These are phyloP conservation scores for Hyposoter dolosus DNA, from an alignment of 2,888 invertebrate species.

Conservation along the genomic window DNA sequence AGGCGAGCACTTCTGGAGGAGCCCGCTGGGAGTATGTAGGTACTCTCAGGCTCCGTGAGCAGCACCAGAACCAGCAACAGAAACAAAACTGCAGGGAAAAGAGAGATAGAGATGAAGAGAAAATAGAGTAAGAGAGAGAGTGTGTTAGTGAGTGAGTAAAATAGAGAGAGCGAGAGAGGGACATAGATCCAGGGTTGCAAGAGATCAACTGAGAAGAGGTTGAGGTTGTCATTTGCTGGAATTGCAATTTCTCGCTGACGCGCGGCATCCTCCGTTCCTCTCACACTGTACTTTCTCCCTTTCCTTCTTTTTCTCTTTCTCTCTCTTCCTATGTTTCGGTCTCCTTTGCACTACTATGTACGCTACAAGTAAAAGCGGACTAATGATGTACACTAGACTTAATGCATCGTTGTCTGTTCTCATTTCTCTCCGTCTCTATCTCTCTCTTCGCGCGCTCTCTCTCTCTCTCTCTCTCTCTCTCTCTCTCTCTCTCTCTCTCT, in stretches of 20 bases:
- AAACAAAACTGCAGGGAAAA: constrained; percentile 51
- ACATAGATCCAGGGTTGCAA: constrained; percentile 40
- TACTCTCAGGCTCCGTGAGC: constrained; percentile 36
- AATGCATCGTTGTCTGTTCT: constrained; percentile 71
- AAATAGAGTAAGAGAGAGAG: constrained; percentile 17
- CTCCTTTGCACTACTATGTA: constrained; percentile 68
- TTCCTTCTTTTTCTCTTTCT: background rate
- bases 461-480: background rate
- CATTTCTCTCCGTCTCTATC: constrained; percentile 43
- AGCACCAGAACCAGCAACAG: constrained; percentile 62
- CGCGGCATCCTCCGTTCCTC: constrained; percentile 64
- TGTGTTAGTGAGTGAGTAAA: background rate
- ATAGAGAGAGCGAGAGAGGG: constrained; percentile 14
- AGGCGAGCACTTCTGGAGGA: constrained; percentile 40
- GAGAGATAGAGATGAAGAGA: constrained; percentile 46
- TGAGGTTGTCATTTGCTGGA: constrained; percentile 79
- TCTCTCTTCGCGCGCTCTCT: constrained; percentile 9
- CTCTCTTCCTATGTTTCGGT: constrained; percentile 23
- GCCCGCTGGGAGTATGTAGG: constrained; percentile 51
- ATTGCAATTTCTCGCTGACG: constrained; percentile 82
- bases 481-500: constrained; percentile 24
- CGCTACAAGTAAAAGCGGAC: constrained; percentile 76
- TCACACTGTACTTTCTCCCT: constrained; percentile 2
- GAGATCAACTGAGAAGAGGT: constrained; percentile 64
- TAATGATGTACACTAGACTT: constrained; percentile 80